A percentile compares a stretch with the other conserved stretches of the same genome.
Conservation (phyloP, 2,113 vertebrate genomes). For the Planiliza haematocheilus region DNA sequence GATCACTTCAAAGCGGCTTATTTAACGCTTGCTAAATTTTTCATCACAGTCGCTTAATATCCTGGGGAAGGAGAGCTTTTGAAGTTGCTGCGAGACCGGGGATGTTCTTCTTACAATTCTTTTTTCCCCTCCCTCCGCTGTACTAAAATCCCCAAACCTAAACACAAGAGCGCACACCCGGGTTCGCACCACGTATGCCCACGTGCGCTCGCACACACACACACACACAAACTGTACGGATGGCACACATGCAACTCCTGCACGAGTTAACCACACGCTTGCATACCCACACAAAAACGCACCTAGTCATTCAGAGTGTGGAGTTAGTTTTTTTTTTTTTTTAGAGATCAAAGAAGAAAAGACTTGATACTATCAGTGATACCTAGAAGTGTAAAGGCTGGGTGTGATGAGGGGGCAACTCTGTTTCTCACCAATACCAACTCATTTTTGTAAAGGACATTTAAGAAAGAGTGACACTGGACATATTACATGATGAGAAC, state of each 20-base stretch:
- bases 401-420: neutral
- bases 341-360: constrained; percentile 8
- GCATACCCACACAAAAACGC: constrained; percentile 23
- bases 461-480: too few species aligned
- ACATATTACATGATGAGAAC: too few species aligned
- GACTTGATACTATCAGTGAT: neutral
- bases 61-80: constrained; percentile 89
- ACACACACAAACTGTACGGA: constrained; percentile 2
- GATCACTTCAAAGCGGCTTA: constrained; percentile 90
- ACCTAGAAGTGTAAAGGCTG: neutral
- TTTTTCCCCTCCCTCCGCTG: constrained; percentile 72
- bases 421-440: neutral
- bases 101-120: constrained; percentile 84
- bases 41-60: constrained; percentile 90
- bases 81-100: constrained; percentile 86
- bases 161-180: constrained; percentile 54
- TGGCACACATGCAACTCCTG: constrained; percentile 16
- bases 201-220: constrained; percentile 25
- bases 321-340: neutral
- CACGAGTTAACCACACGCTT: constrained; percentile 4
- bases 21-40: constrained; percentile 90
- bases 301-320: constrained; percentile 9
- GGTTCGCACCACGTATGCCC: constrained; percentile 34
- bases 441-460: too few species aligned
- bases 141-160: constrained; percentile 66